A percentile compares a stretch with the other conserved stretches of the same genome.
Conservation (phyloP, 2,113 vertebrate genomes). For the Xenus cinereus region DNA sequence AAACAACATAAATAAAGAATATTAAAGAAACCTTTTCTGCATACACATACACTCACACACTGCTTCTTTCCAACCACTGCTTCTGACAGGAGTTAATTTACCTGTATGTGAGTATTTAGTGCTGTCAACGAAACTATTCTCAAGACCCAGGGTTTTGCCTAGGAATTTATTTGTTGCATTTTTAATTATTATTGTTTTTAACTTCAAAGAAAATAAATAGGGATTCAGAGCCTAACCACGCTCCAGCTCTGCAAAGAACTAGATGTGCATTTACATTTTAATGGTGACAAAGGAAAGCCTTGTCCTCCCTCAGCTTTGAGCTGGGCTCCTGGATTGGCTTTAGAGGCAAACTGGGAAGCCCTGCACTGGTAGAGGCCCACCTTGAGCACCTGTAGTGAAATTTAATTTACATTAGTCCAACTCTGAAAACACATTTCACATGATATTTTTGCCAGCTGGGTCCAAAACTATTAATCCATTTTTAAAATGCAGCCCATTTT, state of each 20-base stretch:
- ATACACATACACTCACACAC: neutral
- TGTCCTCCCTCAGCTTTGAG: neutral
- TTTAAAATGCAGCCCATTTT: constrained; percentile 26
- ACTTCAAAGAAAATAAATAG: neutral
- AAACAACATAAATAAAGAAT: neutral
- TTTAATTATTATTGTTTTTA: neutral
- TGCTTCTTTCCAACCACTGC: neutral
- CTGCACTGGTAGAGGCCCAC: neutral
- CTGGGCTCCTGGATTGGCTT: neutral
- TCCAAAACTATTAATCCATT: constrained; percentile 37
- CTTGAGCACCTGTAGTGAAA: neutral
- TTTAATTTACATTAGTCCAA: neutral
- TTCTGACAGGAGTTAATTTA: neutral
- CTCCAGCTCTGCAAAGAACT: neutral
- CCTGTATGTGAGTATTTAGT: too few species aligned
- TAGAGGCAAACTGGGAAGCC: neutral
- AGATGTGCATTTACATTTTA: neutral
- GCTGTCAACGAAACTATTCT: neutral
- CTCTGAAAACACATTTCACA: neutral
- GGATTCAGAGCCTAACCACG: neutral
- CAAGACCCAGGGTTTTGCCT: neutral
- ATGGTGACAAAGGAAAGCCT: neutral
- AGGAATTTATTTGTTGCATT: neutral
- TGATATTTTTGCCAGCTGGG: constrained; percentile 15
- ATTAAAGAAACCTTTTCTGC: neutral